These are phyloP conservation scores for Cremastobaeus sp. DNA, from an alignment of 2,888 invertebrate genomes.

Conservation along the genomic window DNA sequence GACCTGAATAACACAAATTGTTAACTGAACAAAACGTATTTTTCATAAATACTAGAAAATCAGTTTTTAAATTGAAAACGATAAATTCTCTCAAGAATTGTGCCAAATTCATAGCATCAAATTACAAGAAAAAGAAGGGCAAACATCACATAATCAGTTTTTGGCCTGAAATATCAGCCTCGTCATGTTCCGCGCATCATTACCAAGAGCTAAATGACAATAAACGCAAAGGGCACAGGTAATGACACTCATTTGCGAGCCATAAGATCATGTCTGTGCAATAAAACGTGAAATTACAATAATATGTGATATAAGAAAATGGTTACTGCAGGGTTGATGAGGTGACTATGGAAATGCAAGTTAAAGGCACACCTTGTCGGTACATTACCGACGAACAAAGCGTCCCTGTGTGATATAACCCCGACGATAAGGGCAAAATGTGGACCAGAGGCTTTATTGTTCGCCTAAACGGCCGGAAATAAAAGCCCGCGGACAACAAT, in stretches of 20 bases:
- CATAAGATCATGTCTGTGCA: conserved; percentile 2
- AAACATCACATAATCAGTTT: no score
- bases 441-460: conserved; percentile 70
- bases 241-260: conserved; percentile 5
- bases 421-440: conserved; percentile 66
- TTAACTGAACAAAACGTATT: no score
- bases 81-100: no score
- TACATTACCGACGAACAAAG: conserved; percentile 69
- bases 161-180: no score
- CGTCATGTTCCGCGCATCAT: no score
- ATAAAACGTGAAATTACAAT: conserved; percentile 20
- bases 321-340: conserved; percentile 33
- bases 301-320: conserved; percentile 25
- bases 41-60: no score
- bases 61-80: no score
- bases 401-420: conserved; percentile 67
- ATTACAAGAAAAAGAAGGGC: no score
- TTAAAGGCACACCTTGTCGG: conserved; percentile 50
- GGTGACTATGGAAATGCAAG: conserved; percentile 45
- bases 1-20: no score
- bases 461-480: conserved; percentile 69
- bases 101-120: no score
- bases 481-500: conserved; percentile 68
- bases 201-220: no score
- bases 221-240: not conserved